Evolutionary conservation across 1,140 invertebrate species (phyloP), one percentile per base, ranked within the genome.

Genomic region (Drosophila bifasciata): DNA sequence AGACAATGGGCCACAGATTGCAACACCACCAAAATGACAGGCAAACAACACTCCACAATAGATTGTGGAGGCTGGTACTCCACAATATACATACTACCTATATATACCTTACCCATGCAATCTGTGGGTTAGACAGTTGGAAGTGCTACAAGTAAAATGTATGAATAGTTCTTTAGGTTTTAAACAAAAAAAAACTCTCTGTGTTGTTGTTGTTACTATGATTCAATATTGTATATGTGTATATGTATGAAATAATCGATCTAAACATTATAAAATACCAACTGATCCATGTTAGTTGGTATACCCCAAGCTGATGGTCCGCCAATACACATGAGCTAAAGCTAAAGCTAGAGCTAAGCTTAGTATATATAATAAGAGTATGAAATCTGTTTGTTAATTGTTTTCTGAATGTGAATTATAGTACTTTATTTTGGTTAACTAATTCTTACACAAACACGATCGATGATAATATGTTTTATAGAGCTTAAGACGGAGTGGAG

Each of bases 41-140:
- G 53, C 41, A 66, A 43, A 1, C 1, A n/a, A 60, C 36, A 44
- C 52, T 57, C 32, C 52, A 77, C 67, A 58, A 45, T 56, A n/a
- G 53, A 67, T 88, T 79, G 70, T 49, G 83, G 83, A 88, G 32
- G 83, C 83, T 86, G 83, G 83, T 81, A 76, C 83, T 86, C 83
- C 83, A 83, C 52, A 71, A 58, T 16, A 21, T 11, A 19, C 1
- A 28, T 28, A 3, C 28, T 9, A 2, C 44, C n/a, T 25, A 50
- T 16, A 40, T 28, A 43, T 17, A 50, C 44, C 49, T 19, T 51
- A 5, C 58, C 49, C 51, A 23, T 68, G 64, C 62, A 68, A 28
- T 56, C 61, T 60, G 59, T 59, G 72, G 59, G 8, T 32, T 28
- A 15, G 15, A 41, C 61, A 61, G 45, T 40, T 15, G 16, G 16